A percentile compares a stretch with the other conserved stretches of the same genome.
These are phyloP conservation scores for Myocastor coypus DNA, from an alignment of 2,113 vertebrate genomes.

Conservation along the genomic window DNA sequence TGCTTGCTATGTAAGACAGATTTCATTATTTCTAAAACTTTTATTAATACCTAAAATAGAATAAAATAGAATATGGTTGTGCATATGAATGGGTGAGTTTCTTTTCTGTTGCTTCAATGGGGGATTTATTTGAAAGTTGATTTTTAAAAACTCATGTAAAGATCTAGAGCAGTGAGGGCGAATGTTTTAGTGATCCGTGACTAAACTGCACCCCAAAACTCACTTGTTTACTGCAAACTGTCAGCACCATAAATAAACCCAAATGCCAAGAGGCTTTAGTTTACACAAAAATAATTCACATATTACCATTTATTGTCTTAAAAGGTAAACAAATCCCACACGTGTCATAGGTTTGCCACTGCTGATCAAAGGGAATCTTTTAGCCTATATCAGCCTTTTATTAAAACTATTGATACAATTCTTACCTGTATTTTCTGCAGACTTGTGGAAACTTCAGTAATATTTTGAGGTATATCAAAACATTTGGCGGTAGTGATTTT, in stretches of 20 bases:
- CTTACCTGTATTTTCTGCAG: constrained; percentile 96
- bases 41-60: not conserved
- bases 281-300: not conserved
- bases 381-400: not conserved
- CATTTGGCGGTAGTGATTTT: constrained; percentile 97
- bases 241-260: not conserved
- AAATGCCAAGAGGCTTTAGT: not conserved
- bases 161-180: not conserved
- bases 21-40: not conserved
- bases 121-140: not conserved
- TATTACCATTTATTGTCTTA: not conserved
- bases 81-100: not conserved
- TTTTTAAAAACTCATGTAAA: not conserved
- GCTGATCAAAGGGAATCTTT: not conserved
- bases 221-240: not conserved
- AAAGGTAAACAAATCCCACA: not conserved
- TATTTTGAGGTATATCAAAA: constrained; percentile 95
- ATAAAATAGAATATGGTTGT: not conserved
- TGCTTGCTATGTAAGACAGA: not conserved
- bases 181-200: not conserved
- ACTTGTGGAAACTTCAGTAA: constrained; percentile 90
- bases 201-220: not conserved
- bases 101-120: not conserved
- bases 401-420: not conserved
- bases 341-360: not conserved